Base-by-base conservation (phyloP, 2,113 vertebrate genomes). In the Myanophis thanlyinensis region DNA sequence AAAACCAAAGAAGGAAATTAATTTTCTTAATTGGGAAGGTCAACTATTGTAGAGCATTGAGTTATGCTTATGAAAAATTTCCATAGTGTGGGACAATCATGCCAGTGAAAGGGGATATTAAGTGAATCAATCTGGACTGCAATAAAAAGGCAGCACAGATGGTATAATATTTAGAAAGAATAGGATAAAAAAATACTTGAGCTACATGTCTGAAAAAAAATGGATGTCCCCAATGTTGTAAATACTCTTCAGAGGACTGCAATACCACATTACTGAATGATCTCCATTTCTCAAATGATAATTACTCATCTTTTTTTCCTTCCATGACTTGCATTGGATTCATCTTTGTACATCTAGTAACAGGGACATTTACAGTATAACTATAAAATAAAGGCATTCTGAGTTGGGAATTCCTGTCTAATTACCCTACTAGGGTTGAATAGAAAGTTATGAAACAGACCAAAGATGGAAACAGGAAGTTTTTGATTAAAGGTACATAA, bases 71-170 rank as follows among this genome's bases (percentile, higher is more conserved):
- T 92, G 92, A 96, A 96, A 80, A 95, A 94, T 91, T 94, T 93
- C 62, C 0, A 47, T 94, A 85, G 92, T 93, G 94, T 90, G 95
- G 94, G 88, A 95, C 91, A 92, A 94, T 93, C 87, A 73, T 91
- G 54, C 85, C 94, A 94, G 93, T 93, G 91, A 92, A 51, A 93
- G 90, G 91, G 52, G 89, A 94, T 2, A 40, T 94, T 97, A 96
- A 97, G 95, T 94, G 93, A 96, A 97, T 93, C 95, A 95, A 96
- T 92, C 93, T 96, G 96, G 94, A 93, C 92, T 80, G 89, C 93
- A 96, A 96, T 85, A 90, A 94, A 95, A 96, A 95, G 94, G 94
- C 27, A 95, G 88, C 25, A 94, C 25, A 95, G 87, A 23, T 92
- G 94, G 90, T 89, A 91, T 30, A 67, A 6, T 67, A 67, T 35